A percentile compares a stretch with the other conserved stretches of the same genome.
Evolutionary conservation across 2,888 invertebrate species (phyloP).

Genomic region (Candidula unifasciata): DNA sequence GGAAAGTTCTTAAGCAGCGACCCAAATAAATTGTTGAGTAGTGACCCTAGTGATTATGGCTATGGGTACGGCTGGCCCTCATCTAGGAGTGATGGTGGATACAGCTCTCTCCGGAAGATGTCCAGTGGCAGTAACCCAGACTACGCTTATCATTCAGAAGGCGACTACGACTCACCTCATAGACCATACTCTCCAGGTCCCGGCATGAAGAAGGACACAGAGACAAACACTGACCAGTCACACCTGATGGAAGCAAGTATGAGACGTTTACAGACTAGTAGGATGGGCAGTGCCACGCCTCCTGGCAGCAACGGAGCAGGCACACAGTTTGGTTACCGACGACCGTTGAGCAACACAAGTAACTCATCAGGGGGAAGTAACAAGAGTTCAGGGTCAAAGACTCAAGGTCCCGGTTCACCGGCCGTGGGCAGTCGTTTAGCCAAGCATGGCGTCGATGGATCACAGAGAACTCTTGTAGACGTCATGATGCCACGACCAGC

Average conservation of each 20-base stretch:
- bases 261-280: constrained; percentile 65
- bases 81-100: constrained; percentile 58
- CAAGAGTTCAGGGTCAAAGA: constrained; percentile 56
- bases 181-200: constrained; percentile 48
- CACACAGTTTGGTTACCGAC: constrained; percentile 70
- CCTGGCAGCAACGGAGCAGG: constrained; percentile 61
- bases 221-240: constrained; percentile 76
- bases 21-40: constrained; percentile 67
- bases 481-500: constrained; percentile 61
- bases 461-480: constrained; percentile 40
- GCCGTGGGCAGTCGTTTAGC: constrained; percentile 67
- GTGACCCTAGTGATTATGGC: constrained; percentile 72
- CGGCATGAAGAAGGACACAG: constrained; percentile 70
- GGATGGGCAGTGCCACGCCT: constrained; percentile 54
- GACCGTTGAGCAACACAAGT: constrained; percentile 75
- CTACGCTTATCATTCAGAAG: constrained; percentile 56
- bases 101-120: constrained; percentile 69
- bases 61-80: constrained; percentile 60
- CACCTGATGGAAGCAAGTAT: constrained; percentile 70
- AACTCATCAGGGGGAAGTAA: constrained; percentile 74
- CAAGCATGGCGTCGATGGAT: constrained; percentile 66
- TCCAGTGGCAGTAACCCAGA: constrained; percentile 71
- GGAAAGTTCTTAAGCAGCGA: constrained; percentile 49
- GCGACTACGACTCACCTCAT: constrained; percentile 54
- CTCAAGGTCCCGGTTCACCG: constrained; percentile 50